phyloP scores from a whole-genome alignment of 1,140 invertebrate genomes.

The Physella acuta region DNA sequence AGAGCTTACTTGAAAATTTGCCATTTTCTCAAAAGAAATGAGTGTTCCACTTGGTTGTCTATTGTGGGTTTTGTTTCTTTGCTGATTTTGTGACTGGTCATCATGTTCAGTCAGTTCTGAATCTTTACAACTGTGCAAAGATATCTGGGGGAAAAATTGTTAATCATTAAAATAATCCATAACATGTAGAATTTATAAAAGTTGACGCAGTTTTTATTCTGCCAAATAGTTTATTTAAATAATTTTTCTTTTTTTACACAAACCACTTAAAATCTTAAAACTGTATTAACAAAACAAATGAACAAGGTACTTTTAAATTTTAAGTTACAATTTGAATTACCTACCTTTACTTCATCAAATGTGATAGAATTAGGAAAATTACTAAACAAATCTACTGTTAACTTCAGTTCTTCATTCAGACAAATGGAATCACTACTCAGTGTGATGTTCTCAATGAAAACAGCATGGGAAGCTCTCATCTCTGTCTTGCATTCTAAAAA shows the following conservation, averaged over 20 bases:
- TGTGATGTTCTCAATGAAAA: constrained; percentile 12
- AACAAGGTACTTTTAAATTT: no score
- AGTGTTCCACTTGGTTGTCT: constrained; percentile 21
- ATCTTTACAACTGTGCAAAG: constrained; percentile 5
- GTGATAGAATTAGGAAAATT: constrained; percentile 60
- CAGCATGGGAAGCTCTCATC: constrained; percentile 23
- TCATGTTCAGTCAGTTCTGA: no score
- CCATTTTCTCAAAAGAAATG: constrained; percentile 17
- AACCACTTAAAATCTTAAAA: no score
- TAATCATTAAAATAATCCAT: neutral
- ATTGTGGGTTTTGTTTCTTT: neutral
- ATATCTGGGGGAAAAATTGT: no score
- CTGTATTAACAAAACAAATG: no score
- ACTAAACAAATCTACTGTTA: constrained; percentile 66
- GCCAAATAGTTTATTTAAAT: no score
- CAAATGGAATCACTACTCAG: constrained; percentile 47
- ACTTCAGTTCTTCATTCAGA: constrained; percentile 65
- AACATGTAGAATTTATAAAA: no score
- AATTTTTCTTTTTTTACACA: no score
- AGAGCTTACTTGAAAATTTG: constrained; percentile 18
- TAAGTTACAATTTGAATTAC: no score
- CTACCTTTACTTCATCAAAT: constrained; percentile 27
- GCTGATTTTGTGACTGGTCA: no score
- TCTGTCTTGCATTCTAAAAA: constrained; percentile 12
- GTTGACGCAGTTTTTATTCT: no score